Conservation (phyloP, 2,113 vertebrate species). For the Elaphurus davidianus region DNA sequence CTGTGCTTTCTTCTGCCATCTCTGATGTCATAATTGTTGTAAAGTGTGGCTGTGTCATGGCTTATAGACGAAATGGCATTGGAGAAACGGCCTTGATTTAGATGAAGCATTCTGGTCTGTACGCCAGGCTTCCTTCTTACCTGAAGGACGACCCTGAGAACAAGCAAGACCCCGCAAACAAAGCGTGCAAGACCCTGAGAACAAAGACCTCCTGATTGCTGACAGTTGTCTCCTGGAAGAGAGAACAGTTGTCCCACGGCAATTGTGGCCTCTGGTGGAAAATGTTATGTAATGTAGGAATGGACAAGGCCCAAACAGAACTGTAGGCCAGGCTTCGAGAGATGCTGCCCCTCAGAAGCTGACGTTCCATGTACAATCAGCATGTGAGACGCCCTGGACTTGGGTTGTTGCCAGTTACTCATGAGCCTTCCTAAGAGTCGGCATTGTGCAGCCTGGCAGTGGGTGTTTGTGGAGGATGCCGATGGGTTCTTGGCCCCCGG, state of each 20-base stretch:
- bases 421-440: accelerated
- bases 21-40: not conserved
- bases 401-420: not conserved
- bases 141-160: too few relatives aligned
- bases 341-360: not conserved
- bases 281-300: not conserved
- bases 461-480: not conserved
- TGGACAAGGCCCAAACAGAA: not conserved
- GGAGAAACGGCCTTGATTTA: not conserved
- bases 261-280: too few relatives aligned
- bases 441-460: too few relatives aligned
- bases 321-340: not conserved
- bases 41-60: not conserved
- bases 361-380: accelerated
- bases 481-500: not conserved
- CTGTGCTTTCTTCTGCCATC: not conserved
- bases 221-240: not conserved
- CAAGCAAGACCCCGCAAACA: too few relatives aligned
- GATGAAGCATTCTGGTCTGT: not conserved
- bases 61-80: not conserved
- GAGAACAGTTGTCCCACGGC: not conserved
- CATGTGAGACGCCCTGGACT: not conserved
- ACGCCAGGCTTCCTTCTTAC: not conserved
- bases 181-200: too few relatives aligned
- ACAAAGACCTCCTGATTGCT: not conserved